Base-by-base conservation (phyloP, 2,113 vertebrate species). In the Poeciliopsis prolifica region DNA sequence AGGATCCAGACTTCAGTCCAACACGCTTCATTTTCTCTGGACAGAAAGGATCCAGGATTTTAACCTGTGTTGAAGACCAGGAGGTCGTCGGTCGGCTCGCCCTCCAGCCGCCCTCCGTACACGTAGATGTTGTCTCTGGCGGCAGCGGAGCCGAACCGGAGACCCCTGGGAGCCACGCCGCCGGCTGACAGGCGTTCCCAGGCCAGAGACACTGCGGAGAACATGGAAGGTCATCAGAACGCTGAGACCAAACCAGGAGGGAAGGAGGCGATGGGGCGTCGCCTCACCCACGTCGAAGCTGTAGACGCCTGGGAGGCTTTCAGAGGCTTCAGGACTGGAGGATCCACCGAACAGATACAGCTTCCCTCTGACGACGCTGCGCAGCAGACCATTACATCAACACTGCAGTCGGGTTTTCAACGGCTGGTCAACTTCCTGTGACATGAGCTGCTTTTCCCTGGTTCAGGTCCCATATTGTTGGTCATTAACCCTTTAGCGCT, bases 21-120 rank as follows among this genome's bases (percentile, higher is more conserved):
- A 58, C 51, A n/a, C n/a, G 22, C 5, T 58, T n/a, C 24, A 58
- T 58, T 9, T 10, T 10, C 51, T 58, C 9, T 24, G 51, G 9
- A 58, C 51, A n/a, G 51, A 58, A 58, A 58, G 0, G 17, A 19
- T 48, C 19, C 44, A 19, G 15, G 44, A 19, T 48, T 30, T 12
- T 24, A 26, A 79, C 94, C 92, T 89, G 93, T 93, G 87, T 87
- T 95, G 81, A 95, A 95, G 78, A 95, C 51, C 33, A 92, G 81
- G 5, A 94, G 88, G 72, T 95, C 82, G 72, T 93, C 66, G 0
- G 76, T 87, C 31, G 82, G 75, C 63, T 51, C 86, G 37, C 90
- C 83, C 29, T 68, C 81, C 67, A 87, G 33, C 9, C 68, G 68
- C 13, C 90, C 91, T 83, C 85, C 92, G 33, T 90, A 93, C 11